Percentiles rank a stretch among this genome's conserved stretches.
Conservation (phyloP, 2,888 invertebrate species). For the Zele albiditarsus region DNA sequence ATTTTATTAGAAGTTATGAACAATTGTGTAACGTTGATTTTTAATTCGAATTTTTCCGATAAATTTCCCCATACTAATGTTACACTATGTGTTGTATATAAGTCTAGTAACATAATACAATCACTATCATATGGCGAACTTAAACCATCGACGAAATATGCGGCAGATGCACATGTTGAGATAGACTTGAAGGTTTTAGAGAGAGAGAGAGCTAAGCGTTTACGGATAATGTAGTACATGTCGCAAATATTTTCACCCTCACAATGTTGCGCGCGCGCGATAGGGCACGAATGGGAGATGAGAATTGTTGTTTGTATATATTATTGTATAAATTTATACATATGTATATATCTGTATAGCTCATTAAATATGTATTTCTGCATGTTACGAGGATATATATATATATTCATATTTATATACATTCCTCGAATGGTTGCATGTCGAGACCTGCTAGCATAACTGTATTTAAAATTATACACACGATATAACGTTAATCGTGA, state of each 20-base stretch:
- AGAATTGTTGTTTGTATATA: background rate
- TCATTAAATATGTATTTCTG: conserved; percentile 31
- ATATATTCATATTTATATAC: background rate
- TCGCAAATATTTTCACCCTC: conserved; percentile 56
- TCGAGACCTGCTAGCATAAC: too few species aligned
- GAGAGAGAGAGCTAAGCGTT: conserved; percentile 58
- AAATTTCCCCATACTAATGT: too few species aligned
- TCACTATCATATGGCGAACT: conserved; percentile 16
- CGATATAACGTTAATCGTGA: too few species aligned
- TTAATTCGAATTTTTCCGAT: too few species aligned
- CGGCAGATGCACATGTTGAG: conserved; percentile 55
- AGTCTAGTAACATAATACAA: background rate
- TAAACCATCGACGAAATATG: conserved; percentile 54
- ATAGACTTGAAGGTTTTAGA: conserved; percentile 54
- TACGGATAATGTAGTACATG: conserved; percentile 58
- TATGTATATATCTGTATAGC: background rate
- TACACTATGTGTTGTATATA: background rate
- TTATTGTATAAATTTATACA: background rate
- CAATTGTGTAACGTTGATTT: too few species aligned
- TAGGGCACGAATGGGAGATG: conserved; percentile 3
- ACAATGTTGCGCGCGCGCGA: background rate
- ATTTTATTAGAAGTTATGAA: too few species aligned
- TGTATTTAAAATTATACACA: too few species aligned
- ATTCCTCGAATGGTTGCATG: too few species aligned
- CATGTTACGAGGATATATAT: background rate